Percentiles rank a stretch among this genome's conserved stretches.
Evolutionary conservation across 2,797 vertebrate species (phyloP).

Genomic region (Amniataba percoides): DNA sequence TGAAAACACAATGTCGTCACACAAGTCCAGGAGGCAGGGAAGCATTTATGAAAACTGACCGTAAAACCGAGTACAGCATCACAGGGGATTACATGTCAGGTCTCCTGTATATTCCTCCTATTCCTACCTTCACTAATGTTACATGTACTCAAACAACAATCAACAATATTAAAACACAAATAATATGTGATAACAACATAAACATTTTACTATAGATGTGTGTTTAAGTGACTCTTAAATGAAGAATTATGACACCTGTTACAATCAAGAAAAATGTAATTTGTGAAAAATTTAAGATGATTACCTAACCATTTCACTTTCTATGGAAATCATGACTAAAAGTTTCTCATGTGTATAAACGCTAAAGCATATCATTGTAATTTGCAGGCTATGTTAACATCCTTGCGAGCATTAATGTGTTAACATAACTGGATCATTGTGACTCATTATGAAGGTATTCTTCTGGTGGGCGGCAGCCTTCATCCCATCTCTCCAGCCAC

Average conservation of each 20-base stretch:
- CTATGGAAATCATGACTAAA: not conserved
- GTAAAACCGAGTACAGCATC: too few relatives aligned
- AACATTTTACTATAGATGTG: too few relatives aligned
- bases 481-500: conserved; percentile 37
- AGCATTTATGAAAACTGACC: too few relatives aligned
- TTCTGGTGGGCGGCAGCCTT: conserved; percentile 26
- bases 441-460: conserved; percentile 21
- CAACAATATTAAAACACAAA: too few relatives aligned
- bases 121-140: too few relatives aligned
- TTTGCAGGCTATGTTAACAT: not conserved
- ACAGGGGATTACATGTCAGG: too few relatives aligned
- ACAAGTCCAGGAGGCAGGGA: too few relatives aligned
- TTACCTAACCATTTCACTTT: not conserved
- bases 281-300: not conserved
- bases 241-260: not conserved
- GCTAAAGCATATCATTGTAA: not conserved
- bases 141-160: too few relatives aligned
- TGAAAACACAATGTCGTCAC: too few relatives aligned
- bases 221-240: too few relatives aligned
- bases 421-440: conserved; percentile 13
- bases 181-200: too few relatives aligned
- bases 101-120: too few relatives aligned
- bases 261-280: not conserved
- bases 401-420: not conserved
- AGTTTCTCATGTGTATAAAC: not conserved